Evolutionary conservation across 2,797 vertebrate genomes (phyloP).

Genomic region (Orestias chungarensis): DNA sequence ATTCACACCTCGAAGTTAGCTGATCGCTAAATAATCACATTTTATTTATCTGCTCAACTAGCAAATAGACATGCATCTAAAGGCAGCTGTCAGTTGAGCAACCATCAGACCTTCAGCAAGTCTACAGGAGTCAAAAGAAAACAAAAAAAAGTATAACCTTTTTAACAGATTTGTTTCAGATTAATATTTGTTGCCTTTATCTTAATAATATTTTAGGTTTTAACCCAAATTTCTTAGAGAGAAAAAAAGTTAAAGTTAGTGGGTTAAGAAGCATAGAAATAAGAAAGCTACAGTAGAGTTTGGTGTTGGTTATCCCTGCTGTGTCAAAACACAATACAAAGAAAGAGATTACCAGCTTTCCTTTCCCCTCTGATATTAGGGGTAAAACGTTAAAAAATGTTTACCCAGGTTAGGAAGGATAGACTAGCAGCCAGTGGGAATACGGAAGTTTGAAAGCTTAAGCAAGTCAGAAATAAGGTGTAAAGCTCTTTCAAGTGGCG

Average conservation of each 20-base stretch:
- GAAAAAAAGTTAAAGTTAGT: not conserved
- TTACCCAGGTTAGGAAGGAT: not conserved
- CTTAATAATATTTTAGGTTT: not conserved
- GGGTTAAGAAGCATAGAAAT: not conserved
- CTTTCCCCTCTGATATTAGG: not conserved
- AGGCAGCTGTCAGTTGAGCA: not conserved
- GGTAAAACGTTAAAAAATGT: not conserved
- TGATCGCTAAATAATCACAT: not conserved
- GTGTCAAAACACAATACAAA: not conserved
- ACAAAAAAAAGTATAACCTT: not conserved
- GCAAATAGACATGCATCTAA: not conserved
- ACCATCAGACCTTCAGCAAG: not conserved
- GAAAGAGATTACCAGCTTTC: not conserved
- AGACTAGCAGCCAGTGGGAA: not conserved
- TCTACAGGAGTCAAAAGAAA: not conserved
- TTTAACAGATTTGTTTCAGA: not conserved
- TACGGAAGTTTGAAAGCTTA: no score
- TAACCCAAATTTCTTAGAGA: not conserved
- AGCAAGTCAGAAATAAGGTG: no score
- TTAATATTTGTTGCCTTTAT: not conserved
- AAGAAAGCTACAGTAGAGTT: not conserved
- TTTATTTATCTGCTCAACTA: not conserved
- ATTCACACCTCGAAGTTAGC: conserved; percentile 1
- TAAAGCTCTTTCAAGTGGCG: no score
- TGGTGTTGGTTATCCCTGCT: not conserved